Base-by-base conservation (phyloP, 1,140 invertebrate species). In the Tetragnatha versicolor region DNA sequence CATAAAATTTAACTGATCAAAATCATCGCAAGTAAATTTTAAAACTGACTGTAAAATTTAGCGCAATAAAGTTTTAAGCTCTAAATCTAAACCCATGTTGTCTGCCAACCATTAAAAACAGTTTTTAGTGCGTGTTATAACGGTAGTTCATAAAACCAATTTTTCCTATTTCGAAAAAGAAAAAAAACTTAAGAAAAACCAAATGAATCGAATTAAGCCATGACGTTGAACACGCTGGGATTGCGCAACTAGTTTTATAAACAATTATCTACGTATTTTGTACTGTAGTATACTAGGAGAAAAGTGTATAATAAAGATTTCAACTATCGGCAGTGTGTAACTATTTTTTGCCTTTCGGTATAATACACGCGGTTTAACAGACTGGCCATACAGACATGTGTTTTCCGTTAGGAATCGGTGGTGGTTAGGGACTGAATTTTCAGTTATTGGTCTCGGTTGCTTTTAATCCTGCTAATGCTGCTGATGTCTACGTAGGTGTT, bases 181-280 rank as follows among this genome's bases (percentile, higher is more conserved):
- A 20, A 3, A 37, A 77, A 31, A 53, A 65, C 49, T 47, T 27
- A 55, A 65, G 61, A n/a, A 39, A 20, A 66, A 77, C 33, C 12
- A 77, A 55, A 20, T 31, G 45, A 35, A 77, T 65, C 73, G 73
- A 77, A 77, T 77, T 77, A 60, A 63, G 33, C 31, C 35, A 55
- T 53, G 65, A 66, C 20, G 37, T 61, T 35, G 66, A 51, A 42
- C 31, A 27, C 33, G 35, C 73, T 65, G 49, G 73, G 58, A 77
- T 77, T 77, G 60, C 42, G 73, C 73, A 39, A 53, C 73, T 77
- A 77, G 73, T 77, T 65, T 77, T 77, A 35, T 77, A 77, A 77
- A 65, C 73, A 65, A 65, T 65, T 65, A 53, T 77, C 60, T 51
- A 77, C 60, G 39, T 77, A 77, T 77, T 77, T 77, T 77, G 60